Evolutionary conservation across 37 sponge, comb jelly and placozoan species (phyloP).

Genomic region (Ephydatia muelleri): DNA sequence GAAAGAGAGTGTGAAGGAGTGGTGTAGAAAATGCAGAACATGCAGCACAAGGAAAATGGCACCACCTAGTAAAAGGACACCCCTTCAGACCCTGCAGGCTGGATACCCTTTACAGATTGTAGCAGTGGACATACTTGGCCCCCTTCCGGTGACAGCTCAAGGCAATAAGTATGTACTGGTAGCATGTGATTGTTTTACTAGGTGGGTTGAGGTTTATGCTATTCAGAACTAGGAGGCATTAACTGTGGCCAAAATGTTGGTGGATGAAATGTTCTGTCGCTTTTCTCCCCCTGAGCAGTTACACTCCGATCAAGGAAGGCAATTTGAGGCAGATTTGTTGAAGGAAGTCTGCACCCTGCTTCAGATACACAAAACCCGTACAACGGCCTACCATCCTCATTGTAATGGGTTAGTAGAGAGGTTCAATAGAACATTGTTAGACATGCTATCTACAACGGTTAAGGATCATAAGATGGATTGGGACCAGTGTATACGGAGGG

Average conservation of each 20-base stretch:
- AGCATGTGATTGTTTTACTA: conserved; percentile 27
- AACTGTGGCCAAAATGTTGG: conserved; percentile 19
- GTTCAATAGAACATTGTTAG: no score
- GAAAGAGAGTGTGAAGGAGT: neutral
- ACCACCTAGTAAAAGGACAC: neutral
- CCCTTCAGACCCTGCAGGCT: conserved; percentile 8
- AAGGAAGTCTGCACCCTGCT: no score
- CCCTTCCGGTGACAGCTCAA: conserved; percentile 3
- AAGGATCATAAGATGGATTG: no score
- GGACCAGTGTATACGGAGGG: no score
- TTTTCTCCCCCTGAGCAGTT: no score
- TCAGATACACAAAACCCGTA: no score
- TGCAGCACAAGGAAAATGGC: conserved; percentile 10
- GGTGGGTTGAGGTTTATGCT: conserved; percentile 32
- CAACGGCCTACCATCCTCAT: no score
- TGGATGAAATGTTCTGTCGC: no score
- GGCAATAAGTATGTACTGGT: conserved; percentile 22
- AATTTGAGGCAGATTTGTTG: no score
- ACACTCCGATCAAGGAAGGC: no score
- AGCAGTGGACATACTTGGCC: conserved; percentile 19
- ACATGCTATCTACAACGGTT: no score
- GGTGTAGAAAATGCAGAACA: neutral
- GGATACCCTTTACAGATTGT: conserved; percentile 28
- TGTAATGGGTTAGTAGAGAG: no score
- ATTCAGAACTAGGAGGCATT: conserved; percentile 5